Conservation (phyloP, 92 coral and sea anemone genomes). For the Muricea muricata region DNA sequence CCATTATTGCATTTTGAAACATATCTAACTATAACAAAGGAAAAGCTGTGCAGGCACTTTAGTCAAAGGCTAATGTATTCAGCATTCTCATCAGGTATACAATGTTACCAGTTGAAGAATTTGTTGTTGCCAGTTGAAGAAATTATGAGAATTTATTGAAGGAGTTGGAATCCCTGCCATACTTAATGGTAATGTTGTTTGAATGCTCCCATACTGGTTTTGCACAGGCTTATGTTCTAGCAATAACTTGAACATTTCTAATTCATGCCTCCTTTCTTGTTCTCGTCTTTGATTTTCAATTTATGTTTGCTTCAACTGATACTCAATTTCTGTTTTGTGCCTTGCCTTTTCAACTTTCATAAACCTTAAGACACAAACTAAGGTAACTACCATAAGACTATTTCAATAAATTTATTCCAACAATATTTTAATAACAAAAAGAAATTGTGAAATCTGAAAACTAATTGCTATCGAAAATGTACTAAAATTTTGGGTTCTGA, state of each 20-base stretch:
- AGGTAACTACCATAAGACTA: too few species aligned
- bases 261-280: constrained; percentile 38
- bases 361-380: too few species aligned
- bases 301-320: constrained; percentile 9
- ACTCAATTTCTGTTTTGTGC: constrained; percentile 32
- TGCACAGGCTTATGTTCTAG: background rate
- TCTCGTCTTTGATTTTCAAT: background rate
- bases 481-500: too few species aligned
- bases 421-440: background rate
- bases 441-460: too few species aligned
- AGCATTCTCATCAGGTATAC: too few species aligned
- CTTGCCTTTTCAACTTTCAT: constrained; percentile 50
- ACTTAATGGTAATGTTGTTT: constrained; percentile 2
- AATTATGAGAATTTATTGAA: background rate
- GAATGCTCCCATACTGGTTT: background rate
- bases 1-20: too few species aligned
- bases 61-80: too few species aligned
- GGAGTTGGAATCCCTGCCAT: constrained; percentile 10
- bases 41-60: too few species aligned
- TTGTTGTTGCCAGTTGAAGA: background rate
- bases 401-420: background rate
- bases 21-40: too few species aligned
- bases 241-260: constrained; percentile 22
- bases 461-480: too few species aligned
- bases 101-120: too few species aligned